phyloP scores from a whole-genome alignment of 2,888 invertebrate genomes.

The Cerceris ruficornis region DNA sequence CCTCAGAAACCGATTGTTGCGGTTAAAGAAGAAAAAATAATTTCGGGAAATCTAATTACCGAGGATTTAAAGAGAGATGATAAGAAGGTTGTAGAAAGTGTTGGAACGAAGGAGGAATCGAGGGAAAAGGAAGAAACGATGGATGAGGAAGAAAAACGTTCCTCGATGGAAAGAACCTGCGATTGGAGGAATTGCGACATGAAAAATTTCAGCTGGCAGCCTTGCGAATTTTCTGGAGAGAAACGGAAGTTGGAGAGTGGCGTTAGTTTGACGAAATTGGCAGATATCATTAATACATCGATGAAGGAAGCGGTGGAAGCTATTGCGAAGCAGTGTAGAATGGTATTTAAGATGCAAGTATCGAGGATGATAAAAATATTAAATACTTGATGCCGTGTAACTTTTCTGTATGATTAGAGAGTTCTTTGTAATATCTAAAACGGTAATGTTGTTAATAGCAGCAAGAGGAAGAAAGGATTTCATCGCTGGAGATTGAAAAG shows the following conservation, averaged over 20 bases:
- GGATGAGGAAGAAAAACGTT: constrained; percentile 4
- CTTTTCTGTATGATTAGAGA: not conserved
- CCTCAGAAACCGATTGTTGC: not conserved
- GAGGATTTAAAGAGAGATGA: not conserved
- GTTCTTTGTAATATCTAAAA: not conserved
- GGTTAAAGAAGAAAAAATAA: not conserved
- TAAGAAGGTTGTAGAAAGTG: not conserved
- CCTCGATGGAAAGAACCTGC: constrained; percentile 9
- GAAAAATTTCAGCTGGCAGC: constrained; percentile 4
- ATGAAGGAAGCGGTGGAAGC: constrained; percentile 69
- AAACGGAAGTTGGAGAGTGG: not conserved
- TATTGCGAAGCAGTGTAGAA: constrained; percentile 64
- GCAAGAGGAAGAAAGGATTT: constrained; percentile 4
- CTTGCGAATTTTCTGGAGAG: not conserved
- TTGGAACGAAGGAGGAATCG: not conserved
- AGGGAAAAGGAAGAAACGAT: constrained; percentile 11
- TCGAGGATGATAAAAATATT: constrained; percentile 31
- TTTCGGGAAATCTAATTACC: not conserved
- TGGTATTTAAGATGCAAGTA: constrained; percentile 65
- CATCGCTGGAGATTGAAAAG: not conserved
- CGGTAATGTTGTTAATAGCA: constrained; percentile 14
- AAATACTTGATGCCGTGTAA: not conserved
- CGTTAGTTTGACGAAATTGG: constrained; percentile 49
- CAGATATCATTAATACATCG: constrained; percentile 67
- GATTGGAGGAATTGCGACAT: constrained; percentile 25